A percentile compares a stretch with the other conserved stretches of the same genome.
Conservation (phyloP, 2,797 vertebrate species). For the Tragelaphus oryx region DNA sequence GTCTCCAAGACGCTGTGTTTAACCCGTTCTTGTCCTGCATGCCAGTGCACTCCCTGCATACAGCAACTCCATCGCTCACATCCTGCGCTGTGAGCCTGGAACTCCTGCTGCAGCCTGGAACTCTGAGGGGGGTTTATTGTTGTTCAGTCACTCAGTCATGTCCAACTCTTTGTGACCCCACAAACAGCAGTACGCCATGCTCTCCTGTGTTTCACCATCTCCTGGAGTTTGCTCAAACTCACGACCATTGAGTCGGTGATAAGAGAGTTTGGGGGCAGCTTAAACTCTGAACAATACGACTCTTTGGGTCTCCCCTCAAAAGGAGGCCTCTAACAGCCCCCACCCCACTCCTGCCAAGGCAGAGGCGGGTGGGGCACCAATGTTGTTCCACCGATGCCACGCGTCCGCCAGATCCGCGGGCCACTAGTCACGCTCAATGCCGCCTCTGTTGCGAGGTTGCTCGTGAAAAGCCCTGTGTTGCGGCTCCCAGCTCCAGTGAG, state of each 20-base stretch:
- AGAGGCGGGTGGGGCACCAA: neutral
- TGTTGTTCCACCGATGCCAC: conserved; percentile 37
- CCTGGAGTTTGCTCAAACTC: neutral
- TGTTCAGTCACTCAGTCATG: neutral
- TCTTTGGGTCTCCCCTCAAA: neutral
- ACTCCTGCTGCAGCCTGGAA: neutral
- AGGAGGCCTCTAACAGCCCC: neutral
- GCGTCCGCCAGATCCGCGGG: neutral
- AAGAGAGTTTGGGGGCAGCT: no score
- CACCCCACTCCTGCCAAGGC: neutral
- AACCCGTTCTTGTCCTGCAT: neutral
- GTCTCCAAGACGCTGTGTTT: neutral
- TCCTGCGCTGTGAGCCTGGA: no score
- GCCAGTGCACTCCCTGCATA: neutral
- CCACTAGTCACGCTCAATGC: conserved; percentile 48
- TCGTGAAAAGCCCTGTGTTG: conserved; percentile 79
- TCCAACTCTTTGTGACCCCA: neutral
- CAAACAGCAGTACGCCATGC: neutral
- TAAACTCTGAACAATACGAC: neutral
- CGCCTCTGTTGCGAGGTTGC: conserved; percentile 28
- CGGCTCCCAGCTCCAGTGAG: neutral
- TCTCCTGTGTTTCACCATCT: neutral
- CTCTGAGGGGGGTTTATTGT: neutral
- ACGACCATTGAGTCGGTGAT: neutral
- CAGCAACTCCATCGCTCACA: accelerated